Conservation (phyloP, 2,113 vertebrate genomes). For the Sprattus sprattus region DNA sequence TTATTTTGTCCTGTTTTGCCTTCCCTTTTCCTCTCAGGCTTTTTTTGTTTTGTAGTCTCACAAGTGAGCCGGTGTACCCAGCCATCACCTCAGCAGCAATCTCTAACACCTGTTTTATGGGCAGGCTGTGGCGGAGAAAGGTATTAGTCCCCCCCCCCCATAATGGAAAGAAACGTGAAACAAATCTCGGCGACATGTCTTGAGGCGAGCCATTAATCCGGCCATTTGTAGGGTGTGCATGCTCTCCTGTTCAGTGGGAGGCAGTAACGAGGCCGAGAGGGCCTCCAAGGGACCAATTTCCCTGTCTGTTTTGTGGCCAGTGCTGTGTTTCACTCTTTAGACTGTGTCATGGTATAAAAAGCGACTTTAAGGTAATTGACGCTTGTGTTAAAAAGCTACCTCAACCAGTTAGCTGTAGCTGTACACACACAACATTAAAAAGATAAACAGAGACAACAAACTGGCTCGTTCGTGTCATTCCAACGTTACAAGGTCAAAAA, state of each 20-base stretch:
- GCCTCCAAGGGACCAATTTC: constrained; percentile 61
- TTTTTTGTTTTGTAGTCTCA: neutral
- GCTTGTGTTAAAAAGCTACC: constrained; percentile 46
- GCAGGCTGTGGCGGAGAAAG: constrained; percentile 27
- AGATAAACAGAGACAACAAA: neutral
- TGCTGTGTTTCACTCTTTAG: constrained; percentile 47
- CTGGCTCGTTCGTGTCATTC: neutral
- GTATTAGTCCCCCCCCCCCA: constrained; percentile 36
- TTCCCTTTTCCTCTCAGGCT: neutral
- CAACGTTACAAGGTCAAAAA: neutral
- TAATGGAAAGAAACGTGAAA: constrained; percentile 47
- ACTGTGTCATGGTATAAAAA: constrained; percentile 34
- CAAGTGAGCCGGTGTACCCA: constrained; percentile 20
- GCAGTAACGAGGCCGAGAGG: constrained; percentile 41
- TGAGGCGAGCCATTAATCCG: constrained; percentile 39
- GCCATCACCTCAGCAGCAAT: constrained; percentile 37
- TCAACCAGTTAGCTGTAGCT: neutral
- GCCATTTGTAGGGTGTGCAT: constrained; percentile 40
- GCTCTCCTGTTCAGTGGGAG: constrained; percentile 40
- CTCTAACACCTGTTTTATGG: constrained; percentile 36
- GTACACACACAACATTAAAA: neutral
- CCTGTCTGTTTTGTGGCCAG: constrained; percentile 45
- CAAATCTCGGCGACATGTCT: constrained; percentile 47
- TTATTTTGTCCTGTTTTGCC: neutral
- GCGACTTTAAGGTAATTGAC: constrained; percentile 56